Percentiles rank a stretch among this genome's conserved stretches.
Evolutionary conservation across 1,140 invertebrate genomes (phyloP).

Genomic region (Heliconius congener): DNA sequence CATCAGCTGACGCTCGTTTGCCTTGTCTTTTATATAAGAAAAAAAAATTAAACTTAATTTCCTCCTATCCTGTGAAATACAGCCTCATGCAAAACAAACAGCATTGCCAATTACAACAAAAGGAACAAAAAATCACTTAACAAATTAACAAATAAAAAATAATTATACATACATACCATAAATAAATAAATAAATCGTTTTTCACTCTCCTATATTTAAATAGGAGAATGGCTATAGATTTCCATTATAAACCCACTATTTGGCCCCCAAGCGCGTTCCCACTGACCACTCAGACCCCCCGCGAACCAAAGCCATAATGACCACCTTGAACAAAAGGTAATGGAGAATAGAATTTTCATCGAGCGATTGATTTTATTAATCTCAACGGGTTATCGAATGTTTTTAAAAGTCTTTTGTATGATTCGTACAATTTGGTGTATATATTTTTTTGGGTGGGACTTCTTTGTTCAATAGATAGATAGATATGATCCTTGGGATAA

Average conservation of each 20-base stretch:
- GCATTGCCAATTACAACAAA: not conserved
- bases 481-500: too few species aligned
- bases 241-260: not conserved
- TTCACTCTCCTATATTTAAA: not conserved
- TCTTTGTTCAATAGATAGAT: too few species aligned
- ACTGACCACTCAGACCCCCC: constrained; percentile 18
- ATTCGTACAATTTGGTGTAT: not conserved
- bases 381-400: constrained; percentile 2
- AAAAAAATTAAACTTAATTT: too few species aligned
- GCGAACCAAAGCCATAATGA: constrained; percentile 24
- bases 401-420: not conserved
- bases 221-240: not conserved
- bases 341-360: not conserved
- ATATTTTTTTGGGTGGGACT: too few species aligned
- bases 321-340: constrained; percentile 24
- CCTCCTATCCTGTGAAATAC: too few species aligned
- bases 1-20: too few species aligned
- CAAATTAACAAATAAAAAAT: not conserved
- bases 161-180: not conserved
- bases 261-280: constrained; percentile 3
- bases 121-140: not conserved
- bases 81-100: not conserved
- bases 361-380: constrained; percentile 18
- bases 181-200: not conserved
- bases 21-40: too few species aligned